A percentile compares a stretch with the other conserved stretches of the same genome.
Evolutionary conservation across 2,113 vertebrate genomes (phyloP).

Genomic region (Carollia perspicillata): DNA sequence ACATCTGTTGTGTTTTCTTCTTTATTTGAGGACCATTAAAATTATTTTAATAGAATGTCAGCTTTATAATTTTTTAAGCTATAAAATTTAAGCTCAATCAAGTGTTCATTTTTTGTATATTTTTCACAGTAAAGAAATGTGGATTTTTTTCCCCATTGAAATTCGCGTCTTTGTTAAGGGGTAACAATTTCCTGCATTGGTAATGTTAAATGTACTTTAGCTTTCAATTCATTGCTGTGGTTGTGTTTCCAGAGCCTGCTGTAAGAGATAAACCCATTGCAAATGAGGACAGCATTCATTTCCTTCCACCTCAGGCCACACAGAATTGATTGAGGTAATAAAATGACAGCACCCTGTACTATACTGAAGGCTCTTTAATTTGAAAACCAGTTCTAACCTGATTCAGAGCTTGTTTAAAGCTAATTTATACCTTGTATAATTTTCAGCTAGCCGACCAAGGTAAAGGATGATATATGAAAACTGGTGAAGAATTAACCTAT

Average conservation of each 20-base stretch:
- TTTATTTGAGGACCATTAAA: conserved; percentile 30
- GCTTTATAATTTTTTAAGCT: background rate
- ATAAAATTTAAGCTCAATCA: conserved; percentile 25
- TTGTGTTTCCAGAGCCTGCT: conserved; percentile 87
- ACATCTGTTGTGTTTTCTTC: background rate
- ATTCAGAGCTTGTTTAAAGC: conserved; percentile 89
- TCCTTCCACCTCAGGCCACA: conserved; percentile 83
- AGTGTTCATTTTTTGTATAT: background rate
- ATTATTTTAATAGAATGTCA: background rate
- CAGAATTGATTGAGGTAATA: conserved; percentile 93
- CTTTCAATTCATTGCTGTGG: conserved; percentile 85
- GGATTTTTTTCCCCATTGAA: conserved; percentile 24
- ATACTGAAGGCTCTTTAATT: conserved; percentile 90
- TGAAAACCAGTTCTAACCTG: conserved; percentile 84
- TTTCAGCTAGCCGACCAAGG: conserved; percentile 74
- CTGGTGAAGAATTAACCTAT: conserved; percentile 79
- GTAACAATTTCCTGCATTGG: conserved; percentile 64
- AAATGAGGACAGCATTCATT: conserved; percentile 87
- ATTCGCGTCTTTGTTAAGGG: conserved; percentile 48
- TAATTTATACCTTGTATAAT: conserved; percentile 89
- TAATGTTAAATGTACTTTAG: conserved; percentile 81
- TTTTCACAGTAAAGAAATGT: conserved; percentile 11
- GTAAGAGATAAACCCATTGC: conserved; percentile 90
- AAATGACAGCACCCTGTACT: conserved; percentile 90
- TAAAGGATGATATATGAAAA: conserved; percentile 83